A percentile compares a stretch with the other conserved stretches of the same genome.
These are phyloP conservation scores for Paraplagusia blochii DNA, from an alignment of 2,113 vertebrate genomes.

Conservation along the genomic window DNA sequence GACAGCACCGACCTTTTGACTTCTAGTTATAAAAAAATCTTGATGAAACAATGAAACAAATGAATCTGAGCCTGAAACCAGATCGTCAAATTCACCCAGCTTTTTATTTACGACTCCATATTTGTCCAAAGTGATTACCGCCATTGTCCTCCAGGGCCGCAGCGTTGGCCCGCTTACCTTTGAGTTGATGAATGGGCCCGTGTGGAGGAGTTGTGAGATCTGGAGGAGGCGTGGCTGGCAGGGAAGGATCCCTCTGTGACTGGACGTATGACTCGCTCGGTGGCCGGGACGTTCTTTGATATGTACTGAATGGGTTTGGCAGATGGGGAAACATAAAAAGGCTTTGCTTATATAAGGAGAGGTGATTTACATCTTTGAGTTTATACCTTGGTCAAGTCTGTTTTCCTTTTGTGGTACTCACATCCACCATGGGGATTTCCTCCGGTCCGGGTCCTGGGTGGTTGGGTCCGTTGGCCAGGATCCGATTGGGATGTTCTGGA, in stretches of 20 bases:
- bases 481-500: slow-evolving; percentile 92
- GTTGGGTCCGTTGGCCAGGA: slow-evolving; percentile 91
- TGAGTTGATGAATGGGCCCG: slow-evolving; percentile 92
- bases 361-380: slow-evolving; percentile 9
- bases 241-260: slow-evolving; percentile 90
- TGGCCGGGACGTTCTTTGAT: slow-evolving; percentile 92
- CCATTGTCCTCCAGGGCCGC: too few species aligned
- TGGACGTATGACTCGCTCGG: slow-evolving; percentile 89
- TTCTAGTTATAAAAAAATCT: too few species aligned
- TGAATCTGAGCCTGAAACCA: too few species aligned
- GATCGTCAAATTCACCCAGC: too few species aligned
- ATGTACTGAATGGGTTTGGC: slow-evolving; percentile 80
- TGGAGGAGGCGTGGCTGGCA: slow-evolving; percentile 92
- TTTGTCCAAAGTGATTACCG: too few species aligned
- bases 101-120: too few species aligned
- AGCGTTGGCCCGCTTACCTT: slow-evolving; percentile 71
- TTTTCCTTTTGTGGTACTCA: slow-evolving; percentile 70
- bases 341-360: slow-evolving; percentile 10
- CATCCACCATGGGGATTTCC: slow-evolving; percentile 95
- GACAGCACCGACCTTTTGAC: too few species aligned
- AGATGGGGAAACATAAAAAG: slow-evolving; percentile 17
- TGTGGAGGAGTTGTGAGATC: slow-evolving; percentile 93
- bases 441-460: slow-evolving; percentile 94
- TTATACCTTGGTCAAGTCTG: slow-evolving; percentile 3
- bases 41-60: too few species aligned